phyloP scores from a whole-genome alignment of 2,888 invertebrate genomes.

The Drosophila seclusa region DNA sequence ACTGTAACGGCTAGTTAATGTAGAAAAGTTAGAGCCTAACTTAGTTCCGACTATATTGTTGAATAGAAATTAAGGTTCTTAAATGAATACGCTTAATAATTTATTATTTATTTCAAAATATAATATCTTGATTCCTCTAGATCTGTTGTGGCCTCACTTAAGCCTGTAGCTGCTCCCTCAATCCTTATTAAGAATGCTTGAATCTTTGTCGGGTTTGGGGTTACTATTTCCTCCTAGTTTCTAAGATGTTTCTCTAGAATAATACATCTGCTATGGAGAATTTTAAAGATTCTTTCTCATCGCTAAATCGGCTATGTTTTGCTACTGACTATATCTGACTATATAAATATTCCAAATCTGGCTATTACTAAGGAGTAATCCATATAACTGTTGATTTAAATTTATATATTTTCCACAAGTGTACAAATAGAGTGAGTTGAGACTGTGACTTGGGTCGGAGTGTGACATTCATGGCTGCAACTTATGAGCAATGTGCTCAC shows the following conservation, averaged over 20 bases:
- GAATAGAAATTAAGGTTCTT: neutral
- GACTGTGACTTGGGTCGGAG: neutral
- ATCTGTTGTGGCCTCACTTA: neutral
- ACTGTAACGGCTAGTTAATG: neutral
- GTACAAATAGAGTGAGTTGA: neutral
- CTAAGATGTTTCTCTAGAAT: neutral
- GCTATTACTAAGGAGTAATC: neutral
- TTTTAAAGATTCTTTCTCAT: neutral
- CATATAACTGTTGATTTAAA: neutral
- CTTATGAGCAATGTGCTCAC: slow-evolving; percentile 46
- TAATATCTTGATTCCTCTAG: no score
- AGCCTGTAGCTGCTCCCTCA: neutral
- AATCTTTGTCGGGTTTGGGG: neutral
- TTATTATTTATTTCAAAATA: neutral
- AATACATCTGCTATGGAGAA: neutral
- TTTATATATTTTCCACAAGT: neutral
- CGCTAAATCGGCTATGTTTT: neutral
- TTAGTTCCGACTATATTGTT: neutral
- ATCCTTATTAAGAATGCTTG: neutral
- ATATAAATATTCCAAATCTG: neutral
- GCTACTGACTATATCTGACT: neutral
- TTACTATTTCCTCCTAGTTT: neutral
- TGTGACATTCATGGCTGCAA: slow-evolving; percentile 25
- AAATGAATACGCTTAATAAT: neutral
- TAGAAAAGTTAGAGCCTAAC: neutral